Base-by-base conservation (phyloP, 2,888 invertebrate species). In the Sepioteuthis lessoniana region DNA sequence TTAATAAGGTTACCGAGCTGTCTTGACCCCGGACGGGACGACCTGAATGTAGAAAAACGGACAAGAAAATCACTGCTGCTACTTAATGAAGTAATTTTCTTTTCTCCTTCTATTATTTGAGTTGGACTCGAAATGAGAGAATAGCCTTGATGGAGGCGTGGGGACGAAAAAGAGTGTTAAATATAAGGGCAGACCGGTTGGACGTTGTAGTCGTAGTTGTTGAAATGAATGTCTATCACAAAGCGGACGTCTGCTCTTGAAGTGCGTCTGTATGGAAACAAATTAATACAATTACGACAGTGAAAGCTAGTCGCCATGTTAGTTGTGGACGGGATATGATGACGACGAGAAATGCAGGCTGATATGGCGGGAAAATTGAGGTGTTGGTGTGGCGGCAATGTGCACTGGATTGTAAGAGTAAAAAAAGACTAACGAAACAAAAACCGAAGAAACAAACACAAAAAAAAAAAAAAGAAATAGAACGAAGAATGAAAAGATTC, bases 211-310 rank as follows among this genome's bases (percentile, higher is more conserved):
- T 60, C 31, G 8, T 31, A 60, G 76, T 76, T 76, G 76, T 76
- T 92, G 46, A 92, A 46, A 31, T 46, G 46, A 92, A 92, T 47
- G 92, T 47, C 42, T 92, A 92, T 92, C 92, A 92, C 92, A 92
- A 46, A 76, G 76, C 47, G 92, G 47, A 92, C n/a, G 92, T 92
- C 92, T 92, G 92, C 42, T 92, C 46, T 42, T 92, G 92, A 92
- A 92, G 92, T 92, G 92, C 47, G 92, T 46, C 92, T 47, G 92
- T 92, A 92, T 92, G 42, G 92, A 92, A 92, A 92, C 92, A 92
- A 47, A 92, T 92, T 92, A 92, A 92, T 92, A 92, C 92, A 92
- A 92, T 92, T 92, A 92, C 31, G 46, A 92, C 47, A n/a, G n/a
- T n/a, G n/a, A 92, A 92, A 76, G 76, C 76, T 76, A 76, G 35